Evolutionary conservation across 2,888 invertebrate species (phyloP).

Genomic region (Pseudococcus viburni): DNA sequence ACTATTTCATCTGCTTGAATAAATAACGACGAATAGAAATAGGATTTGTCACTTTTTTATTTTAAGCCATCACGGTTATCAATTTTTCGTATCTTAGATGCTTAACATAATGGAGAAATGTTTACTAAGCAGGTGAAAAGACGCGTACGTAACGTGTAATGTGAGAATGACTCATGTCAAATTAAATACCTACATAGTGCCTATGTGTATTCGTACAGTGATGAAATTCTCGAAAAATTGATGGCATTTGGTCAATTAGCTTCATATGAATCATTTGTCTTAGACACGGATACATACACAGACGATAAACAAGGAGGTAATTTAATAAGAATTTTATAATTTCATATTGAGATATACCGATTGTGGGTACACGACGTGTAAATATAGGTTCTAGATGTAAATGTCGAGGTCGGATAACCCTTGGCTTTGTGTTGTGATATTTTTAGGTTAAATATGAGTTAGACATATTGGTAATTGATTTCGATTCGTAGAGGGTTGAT

Average conservation of each 20-base stretch:
- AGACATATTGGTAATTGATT: background rate
- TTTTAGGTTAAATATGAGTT: conserved; percentile 6
- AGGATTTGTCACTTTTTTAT: background rate
- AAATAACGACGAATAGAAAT: background rate
- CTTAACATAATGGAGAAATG: conserved; percentile 23
- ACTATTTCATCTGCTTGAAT: background rate
- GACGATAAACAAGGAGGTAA: background rate
- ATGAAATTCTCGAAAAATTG: conserved; percentile 31
- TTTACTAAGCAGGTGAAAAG: conserved; percentile 11
- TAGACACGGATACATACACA: background rate
- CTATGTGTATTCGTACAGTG: background rate
- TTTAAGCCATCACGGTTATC: background rate
- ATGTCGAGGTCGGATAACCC: conserved; percentile 36
- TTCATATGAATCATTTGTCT: conserved; percentile 10
- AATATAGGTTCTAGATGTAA: conserved; percentile 7
- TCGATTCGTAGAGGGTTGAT: conserved; percentile 4
- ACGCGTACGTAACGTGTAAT: background rate
- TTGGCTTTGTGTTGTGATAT: conserved; percentile 10
- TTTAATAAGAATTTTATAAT: conserved; percentile 50
- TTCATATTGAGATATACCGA: background rate
- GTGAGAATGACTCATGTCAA: background rate
- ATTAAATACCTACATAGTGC: background rate
- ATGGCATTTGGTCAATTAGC: conserved; percentile 13
- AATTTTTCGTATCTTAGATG: conserved; percentile 1
- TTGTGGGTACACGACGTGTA: background rate